These are phyloP conservation scores for Porites evermanni DNA, from an alignment of 92 coral and sea anemone species.

Conservation along the genomic window DNA sequence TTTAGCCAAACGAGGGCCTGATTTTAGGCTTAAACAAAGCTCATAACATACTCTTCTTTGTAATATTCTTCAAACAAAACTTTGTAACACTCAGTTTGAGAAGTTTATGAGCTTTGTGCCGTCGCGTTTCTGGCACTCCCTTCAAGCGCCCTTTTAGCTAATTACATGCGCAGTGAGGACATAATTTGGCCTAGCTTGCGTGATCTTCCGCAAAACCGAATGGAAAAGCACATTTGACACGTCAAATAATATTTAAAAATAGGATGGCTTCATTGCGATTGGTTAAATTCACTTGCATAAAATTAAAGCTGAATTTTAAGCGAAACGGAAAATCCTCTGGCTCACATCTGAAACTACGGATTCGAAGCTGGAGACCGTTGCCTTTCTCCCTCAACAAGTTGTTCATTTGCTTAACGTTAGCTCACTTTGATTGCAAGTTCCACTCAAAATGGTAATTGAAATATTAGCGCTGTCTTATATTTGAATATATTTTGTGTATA, in stretches of 20 bases:
- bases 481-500: neutral
- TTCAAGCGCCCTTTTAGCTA: no score
- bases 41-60: no score
- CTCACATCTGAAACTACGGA: neutral
- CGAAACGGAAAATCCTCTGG: constrained; percentile 9
- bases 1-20: no score
- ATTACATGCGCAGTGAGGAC: no score
- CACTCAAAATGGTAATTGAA: constrained; percentile 13
- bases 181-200: no score
- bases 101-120: no score
- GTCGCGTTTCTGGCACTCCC: no score
- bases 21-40: no score
- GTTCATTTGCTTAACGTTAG: neutral
- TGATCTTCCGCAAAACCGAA: no score
- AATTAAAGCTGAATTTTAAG: constrained; percentile 8
- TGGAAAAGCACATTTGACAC: neutral
- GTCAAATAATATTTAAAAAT: neutral
- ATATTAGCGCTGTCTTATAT: neutral
- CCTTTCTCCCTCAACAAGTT: constrained; percentile 2
- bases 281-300: constrained; percentile 12
- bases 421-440: neutral
- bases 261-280: neutral
- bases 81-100: no score
- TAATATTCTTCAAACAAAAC: no score
- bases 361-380: constrained; percentile 17